These are phyloP conservation scores for Drosophila trapezifrons DNA, from an alignment of 1,140 invertebrate genomes.

Conservation along the genomic window DNA sequence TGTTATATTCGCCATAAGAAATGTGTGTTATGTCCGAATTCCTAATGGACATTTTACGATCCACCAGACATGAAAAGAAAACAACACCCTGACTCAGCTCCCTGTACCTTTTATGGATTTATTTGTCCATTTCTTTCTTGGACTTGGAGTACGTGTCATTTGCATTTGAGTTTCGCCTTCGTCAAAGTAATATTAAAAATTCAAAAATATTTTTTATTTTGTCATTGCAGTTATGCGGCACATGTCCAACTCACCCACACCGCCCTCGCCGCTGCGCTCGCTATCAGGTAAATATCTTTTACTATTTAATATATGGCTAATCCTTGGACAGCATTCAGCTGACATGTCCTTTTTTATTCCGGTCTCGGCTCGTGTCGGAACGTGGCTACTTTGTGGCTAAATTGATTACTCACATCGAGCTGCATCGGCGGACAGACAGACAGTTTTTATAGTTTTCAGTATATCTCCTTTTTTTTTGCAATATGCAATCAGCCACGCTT, in stretches of 20 bases:
- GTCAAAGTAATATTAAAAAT: conserved; percentile 23
- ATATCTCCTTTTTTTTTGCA: conserved; percentile 25
- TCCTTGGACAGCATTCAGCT: conserved; percentile 70
- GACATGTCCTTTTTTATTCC: conserved; percentile 54
- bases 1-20: conserved; percentile 61
- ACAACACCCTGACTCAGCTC: conserved; percentile 17
- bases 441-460: conserved; percentile 48
- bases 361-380: conserved; percentile 54
- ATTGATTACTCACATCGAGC: conserved; percentile 79
- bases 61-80: conserved; percentile 36
- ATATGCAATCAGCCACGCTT: conserved; percentile 41
- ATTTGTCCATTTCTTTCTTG: conserved; percentile 2
- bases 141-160: conserved; percentile 65
- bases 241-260: conserved; percentile 82
- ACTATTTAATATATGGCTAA: conserved; percentile 42
- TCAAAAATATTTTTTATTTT: conserved; percentile 35
- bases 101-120: background rate
- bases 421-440: conserved; percentile 37
- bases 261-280: conserved; percentile 79
- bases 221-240: conserved; percentile 78
- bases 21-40: conserved; percentile 64
- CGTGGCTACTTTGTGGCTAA: conserved; percentile 80
- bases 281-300: conserved; percentile 73
- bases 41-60: conserved; percentile 82
- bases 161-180: conserved; percentile 47